A percentile compares a stretch with the other conserved stretches of the same genome.
These are phyloP conservation scores for Aphaenogaster floridana DNA, from an alignment of 1,140 invertebrate genomes.

Conservation along the genomic window DNA sequence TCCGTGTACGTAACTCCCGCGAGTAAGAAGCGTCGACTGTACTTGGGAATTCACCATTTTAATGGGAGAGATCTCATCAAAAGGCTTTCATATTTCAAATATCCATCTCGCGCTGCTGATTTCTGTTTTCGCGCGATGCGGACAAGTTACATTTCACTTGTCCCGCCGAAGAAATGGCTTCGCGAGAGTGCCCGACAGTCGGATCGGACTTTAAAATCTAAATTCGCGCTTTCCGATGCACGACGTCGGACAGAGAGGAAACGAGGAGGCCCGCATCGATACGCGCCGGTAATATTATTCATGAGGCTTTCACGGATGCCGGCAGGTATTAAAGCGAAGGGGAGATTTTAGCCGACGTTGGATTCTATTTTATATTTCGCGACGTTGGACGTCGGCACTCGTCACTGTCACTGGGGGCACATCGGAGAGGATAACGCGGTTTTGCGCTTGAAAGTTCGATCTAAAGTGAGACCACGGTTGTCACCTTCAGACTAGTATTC, in stretches of 20 bases:
- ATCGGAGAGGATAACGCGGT: neutral
- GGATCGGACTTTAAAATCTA: conserved; percentile 11
- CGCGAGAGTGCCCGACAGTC: neutral
- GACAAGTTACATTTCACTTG: conserved; percentile 16
- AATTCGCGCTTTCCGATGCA: neutral
- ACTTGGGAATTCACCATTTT: neutral
- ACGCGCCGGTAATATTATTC: conserved; percentile 45
- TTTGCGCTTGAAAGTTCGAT: conserved; percentile 26
- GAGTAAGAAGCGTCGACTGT: neutral
- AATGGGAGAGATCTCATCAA: no score
- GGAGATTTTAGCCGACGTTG: conserved; percentile 17
- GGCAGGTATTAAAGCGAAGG: conserved; percentile 26
- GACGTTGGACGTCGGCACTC: conserved; percentile 8
- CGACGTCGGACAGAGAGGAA: neutral
- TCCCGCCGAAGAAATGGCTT: neutral
- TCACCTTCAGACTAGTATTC: no score
- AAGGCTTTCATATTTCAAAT: neutral
- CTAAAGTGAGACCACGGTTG: neutral
- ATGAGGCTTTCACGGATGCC: conserved; percentile 52
- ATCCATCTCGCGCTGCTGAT: neutral
- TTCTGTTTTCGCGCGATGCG: neutral
- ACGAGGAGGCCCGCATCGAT: conserved; percentile 12
- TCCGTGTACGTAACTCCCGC: no score
- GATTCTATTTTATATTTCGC: conserved; percentile 64
- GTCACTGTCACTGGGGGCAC: conserved; percentile 27